Base-by-base conservation (phyloP, 2,797 vertebrate genomes). In the Sebastes vulpes region DNA sequence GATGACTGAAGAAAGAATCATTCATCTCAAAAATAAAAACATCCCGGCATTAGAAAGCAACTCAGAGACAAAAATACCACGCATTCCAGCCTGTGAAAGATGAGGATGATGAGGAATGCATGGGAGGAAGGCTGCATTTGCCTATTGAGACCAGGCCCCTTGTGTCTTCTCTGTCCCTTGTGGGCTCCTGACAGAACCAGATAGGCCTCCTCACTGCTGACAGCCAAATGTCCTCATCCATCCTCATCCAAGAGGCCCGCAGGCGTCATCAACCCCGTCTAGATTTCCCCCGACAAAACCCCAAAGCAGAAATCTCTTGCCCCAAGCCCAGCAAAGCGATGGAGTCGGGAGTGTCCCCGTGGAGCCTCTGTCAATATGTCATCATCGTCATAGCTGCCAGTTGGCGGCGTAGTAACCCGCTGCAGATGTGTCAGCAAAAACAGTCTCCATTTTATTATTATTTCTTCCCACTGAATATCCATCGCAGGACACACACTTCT, bases 221-320 rank as follows among this genome's bases (percentile, higher is more conserved):
- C 94, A 93, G 89, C 91, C 92, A 93, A 93, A 95, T 93, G 89
- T 94, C 90, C 93, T 93, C 93, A 95, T 96, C 93, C 88, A 95
- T 95, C 92, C 92, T 96, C 91, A 94, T 95, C 92, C 91, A 54
- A 79, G 81, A 82, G 89, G 87, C 90, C 91, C 83, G 14, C 79
- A 85, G 92, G 89, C 91, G 60, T 93, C 93, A 86, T 93, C 90
- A 85, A 60, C 83, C 88, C 65, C 65, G 38, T 89, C 87, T 90
- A 92, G 86, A 94, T 92, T 93, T 92, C 90, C 92, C 93, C 65
- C 18, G 79, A 86, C 64, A 53, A 85, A 84, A 83, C 89, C 84
- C 89, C 83, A 85, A 89, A 89, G 87, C 89, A 81, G 81, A 90
- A 86, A 90, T 86, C 83, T 84, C 82, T 81, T 77, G 88, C 85